These are phyloP conservation scores for Diadema setosum DNA, from an alignment of 35 echinoderm and acorn worm genomes.

Conservation along the genomic window DNA sequence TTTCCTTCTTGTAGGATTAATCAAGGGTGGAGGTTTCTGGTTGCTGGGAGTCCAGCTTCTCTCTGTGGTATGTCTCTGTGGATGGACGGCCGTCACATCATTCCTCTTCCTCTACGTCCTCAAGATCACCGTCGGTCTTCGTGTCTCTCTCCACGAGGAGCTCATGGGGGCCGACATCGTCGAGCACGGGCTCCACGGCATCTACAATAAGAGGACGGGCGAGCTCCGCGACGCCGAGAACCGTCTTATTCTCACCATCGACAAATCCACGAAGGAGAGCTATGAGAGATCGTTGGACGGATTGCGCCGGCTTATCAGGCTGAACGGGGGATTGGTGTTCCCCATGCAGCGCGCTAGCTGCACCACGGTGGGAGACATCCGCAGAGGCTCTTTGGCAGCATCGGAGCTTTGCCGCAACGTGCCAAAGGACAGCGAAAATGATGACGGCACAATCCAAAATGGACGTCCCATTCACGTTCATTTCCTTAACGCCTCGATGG, in stretches of 20 bases:
- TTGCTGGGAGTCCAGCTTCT: conserved; percentile 73
- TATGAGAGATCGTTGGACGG: background rate
- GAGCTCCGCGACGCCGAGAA: conserved; percentile 52
- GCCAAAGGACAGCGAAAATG: background rate
- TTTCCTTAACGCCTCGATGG: background rate
- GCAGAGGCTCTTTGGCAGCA: background rate
- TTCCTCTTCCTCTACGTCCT: conserved; percentile 53
- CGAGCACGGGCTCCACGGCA: conserved; percentile 80
- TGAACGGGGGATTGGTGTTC: background rate
- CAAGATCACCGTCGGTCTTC: conserved; percentile 70
- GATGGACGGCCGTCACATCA: conserved; percentile 54
- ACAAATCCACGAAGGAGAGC: background rate
- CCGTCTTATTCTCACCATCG: background rate
- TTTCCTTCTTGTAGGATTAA: conserved; percentile 44
- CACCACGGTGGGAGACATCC: background rate
- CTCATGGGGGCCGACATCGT: conserved; percentile 88
- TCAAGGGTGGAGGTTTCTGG: conserved; percentile 75
- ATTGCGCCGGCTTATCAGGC: background rate
- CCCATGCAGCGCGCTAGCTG: background rate
- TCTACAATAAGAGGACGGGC: conserved; percentile 59
- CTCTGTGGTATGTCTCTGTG: conserved; percentile 32
- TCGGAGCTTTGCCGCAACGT: too few relatives aligned
- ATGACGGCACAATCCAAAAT: background rate
- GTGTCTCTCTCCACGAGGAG: conserved; percentile 88
- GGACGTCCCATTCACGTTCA: background rate